Evolutionary conservation across 2,888 invertebrate genomes (phyloP), one percentile per base, ranked within the genome.

Genomic region (Ceratothoa steindachneri): DNA sequence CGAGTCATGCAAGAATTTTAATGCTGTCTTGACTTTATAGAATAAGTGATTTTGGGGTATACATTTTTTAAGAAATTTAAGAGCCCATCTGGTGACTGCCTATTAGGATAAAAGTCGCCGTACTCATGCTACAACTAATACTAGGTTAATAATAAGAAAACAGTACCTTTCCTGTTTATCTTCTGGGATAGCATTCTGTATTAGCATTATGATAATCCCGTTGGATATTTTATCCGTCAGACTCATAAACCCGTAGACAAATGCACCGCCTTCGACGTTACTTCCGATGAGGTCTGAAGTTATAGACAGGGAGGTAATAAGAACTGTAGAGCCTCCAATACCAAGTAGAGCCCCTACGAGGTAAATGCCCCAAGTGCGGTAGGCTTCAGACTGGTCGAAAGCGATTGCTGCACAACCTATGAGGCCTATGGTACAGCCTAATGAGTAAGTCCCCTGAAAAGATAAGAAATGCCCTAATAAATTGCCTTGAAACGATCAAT

Each of bases 141-240:
- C n/a, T n/a, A n/a, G n/a, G n/a, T n/a, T n/a, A n/a, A n/a, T n/a
- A n/a, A n/a, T n/a, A n/a, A n/a, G n/a, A n/a, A n/a, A n/a, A n/a
- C n/a, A n/a, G n/a, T n/a, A n/a, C n/a, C n/a, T n/a, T n/a, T n/a
- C n/a, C n/a, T n/a, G n/a, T n/a, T n/a, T n/a, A n/a, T n/a, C n/a
- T n/a, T n/a, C n/a, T n/a, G n/a, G n/a, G 41, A 15, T 9, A 41
- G 91, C 88, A 83, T 90, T 88, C 85, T 96, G 93, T 76, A 96
- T 92, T 2, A 91, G 83, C 79, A 93, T 89, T 22, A 96, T 92
- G 24, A 91, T 92, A 41, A 91, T 85, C 0, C 97, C 97, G 79
- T 95, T 95, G 65, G 94, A 89, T 3, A 97, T 86, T 86, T 97
- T 97, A 84, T 97, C 96, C 28, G 91, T 89, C 83, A 97, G 95